These are phyloP conservation scores for Drosophila seguyi DNA, from an alignment of 1,140 invertebrate genomes.

Conservation along the genomic window DNA sequence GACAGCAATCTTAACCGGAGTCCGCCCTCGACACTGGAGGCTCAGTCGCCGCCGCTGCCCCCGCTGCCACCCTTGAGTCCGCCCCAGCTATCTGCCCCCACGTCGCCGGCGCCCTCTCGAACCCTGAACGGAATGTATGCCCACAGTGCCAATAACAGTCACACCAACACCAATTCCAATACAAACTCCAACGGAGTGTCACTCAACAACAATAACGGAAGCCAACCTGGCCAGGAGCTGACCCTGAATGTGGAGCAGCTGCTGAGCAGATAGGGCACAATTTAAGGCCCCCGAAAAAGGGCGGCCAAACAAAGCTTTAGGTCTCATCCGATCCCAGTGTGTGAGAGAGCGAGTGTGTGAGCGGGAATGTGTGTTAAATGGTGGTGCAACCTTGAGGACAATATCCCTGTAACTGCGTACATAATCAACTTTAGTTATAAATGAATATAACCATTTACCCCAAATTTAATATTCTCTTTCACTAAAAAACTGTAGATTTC, in stretches of 20 bases:
- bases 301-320: constrained; percentile 63
- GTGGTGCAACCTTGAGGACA: constrained; percentile 4
- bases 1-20: constrained; percentile 83
- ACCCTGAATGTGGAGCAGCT: constrained; percentile 77
- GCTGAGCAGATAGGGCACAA: constrained; percentile 81
- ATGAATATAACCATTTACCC: neutral
- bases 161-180: constrained; percentile 22
- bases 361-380: neutral
- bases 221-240: constrained; percentile 58
- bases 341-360: constrained; percentile 3
- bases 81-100: constrained; percentile 70
- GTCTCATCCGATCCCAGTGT: constrained; percentile 33
- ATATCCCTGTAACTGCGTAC: neutral
- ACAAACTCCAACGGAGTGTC: constrained; percentile 16
- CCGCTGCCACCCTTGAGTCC: constrained; percentile 46
- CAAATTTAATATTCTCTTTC: no score
- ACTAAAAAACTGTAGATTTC: neutral
- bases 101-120: constrained; percentile 74
- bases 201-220: constrained; percentile 38
- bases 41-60: constrained; percentile 66
- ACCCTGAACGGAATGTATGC: constrained; percentile 65
- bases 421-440: neutral
- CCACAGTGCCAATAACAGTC: constrained; percentile 27
- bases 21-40: constrained; percentile 76
- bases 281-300: constrained; percentile 60